Base-by-base conservation (phyloP, 2,113 vertebrate genomes). In the Pycnonotus jocosus region DNA sequence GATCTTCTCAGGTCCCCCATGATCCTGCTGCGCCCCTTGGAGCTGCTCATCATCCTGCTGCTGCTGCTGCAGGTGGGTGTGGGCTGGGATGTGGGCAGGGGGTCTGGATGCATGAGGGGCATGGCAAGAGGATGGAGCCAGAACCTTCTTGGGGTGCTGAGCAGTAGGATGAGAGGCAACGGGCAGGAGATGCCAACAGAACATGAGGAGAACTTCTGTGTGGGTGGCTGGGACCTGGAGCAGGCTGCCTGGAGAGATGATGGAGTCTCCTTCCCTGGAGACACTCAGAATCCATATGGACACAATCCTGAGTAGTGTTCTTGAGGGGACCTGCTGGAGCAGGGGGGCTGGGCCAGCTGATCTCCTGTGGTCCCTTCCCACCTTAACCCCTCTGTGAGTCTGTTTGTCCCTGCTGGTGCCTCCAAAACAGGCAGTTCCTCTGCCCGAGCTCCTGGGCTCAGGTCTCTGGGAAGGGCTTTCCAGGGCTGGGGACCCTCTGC, bases 341-440 rank as follows among this genome's bases (percentile, higher is more conserved):
- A 85, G 44, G n/a, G n/a, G 14, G 51, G 15, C 42, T 57, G 70
- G 20, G n/a, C 4, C 27, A 31, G 35, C 3, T 31, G 21, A 45
- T 58, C 33, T 58, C 33, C 51, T 25, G 42, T 20, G 20, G 13
- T 35, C 9, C 24, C 30, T 84, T 56, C 50, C 20, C 33, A 35
- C 71, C 71, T 25, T 6, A 31, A 11, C 13, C 6, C 22, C 25
- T 31, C 25, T 58, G 44, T 35, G 72, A 68, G 15, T 60, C 54
- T 68, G n/a, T 20, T 11, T 65, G 53, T 33, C 58, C 23, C 23
- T 1, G 0, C 2, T 1, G 6, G 28, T n/a, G 20, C 37, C 56
- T 23, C 30, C 0, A 0, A 22, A 64, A 16, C 6, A 21, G 33
- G 18, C 0, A 1, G 19, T 31, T 45, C 23, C 33, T 47, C 25